These are phyloP conservation scores for Myotis lucifugus DNA, from an alignment of 2,113 vertebrate genomes.

Conservation along the genomic window DNA sequence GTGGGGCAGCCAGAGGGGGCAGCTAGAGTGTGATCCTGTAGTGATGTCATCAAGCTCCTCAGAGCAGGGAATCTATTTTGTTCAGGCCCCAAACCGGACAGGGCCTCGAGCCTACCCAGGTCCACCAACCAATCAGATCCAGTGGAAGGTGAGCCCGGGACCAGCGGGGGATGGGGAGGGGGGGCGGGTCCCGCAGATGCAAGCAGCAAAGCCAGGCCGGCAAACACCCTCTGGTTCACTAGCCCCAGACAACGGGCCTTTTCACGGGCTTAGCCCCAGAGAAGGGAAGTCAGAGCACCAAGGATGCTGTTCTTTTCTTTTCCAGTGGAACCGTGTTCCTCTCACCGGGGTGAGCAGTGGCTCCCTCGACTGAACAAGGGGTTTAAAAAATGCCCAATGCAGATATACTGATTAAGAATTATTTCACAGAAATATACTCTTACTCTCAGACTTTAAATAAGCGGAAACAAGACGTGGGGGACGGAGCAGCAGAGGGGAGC, in stretches of 20 bases:
- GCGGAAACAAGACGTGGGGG: not conserved
- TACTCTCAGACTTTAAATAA: constrained; percentile 52
- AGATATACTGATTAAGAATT: not conserved
- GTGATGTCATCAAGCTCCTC: not conserved
- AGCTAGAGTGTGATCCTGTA: not conserved
- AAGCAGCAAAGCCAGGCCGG: not conserved
- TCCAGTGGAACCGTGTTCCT: not conserved
- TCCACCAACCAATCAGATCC: not conserved
- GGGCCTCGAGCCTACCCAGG: not conserved
- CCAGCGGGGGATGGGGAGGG: not conserved
- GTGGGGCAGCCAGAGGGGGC: not conserved
- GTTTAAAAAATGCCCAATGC: constrained; percentile 29
- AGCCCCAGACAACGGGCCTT: not conserved
- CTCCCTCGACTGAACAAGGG: not conserved
- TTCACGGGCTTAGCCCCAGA: not conserved
- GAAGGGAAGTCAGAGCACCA: not conserved
- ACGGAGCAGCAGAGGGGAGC: not conserved
- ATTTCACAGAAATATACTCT: constrained; percentile 69
- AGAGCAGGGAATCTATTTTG: not conserved
- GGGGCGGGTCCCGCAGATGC: no score
- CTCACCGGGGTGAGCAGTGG: not conserved
- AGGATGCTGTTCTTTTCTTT: not conserved
- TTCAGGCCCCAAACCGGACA: not conserved
- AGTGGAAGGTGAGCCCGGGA: not conserved
- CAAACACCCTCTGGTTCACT: not conserved